Evolutionary conservation across 2,888 invertebrate species (phyloP).

Genomic region (Volucella inflata): DNA sequence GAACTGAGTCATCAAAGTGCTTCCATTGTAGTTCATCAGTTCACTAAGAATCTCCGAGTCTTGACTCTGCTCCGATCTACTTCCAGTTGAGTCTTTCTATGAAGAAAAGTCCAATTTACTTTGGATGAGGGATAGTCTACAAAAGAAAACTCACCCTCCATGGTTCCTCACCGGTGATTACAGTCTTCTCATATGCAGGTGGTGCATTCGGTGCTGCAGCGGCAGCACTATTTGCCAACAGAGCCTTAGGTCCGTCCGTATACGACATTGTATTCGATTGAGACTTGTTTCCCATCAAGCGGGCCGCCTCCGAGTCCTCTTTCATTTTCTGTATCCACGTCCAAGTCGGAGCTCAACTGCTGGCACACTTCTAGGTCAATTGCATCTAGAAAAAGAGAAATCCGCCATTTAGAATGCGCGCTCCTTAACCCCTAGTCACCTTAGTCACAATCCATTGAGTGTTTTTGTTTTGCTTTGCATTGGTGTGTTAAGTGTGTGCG

Average conservation of each 20-base stretch:
- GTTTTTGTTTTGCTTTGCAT: constrained; percentile 50
- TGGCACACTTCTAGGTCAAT: not conserved
- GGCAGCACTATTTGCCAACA: not conserved
- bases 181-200: constrained; percentile 35
- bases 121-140: no score
- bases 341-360: not conserved
- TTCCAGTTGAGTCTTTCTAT: constrained; percentile 76
- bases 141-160: no score
- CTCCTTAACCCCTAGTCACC: not conserved
- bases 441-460: constrained; percentile 20
- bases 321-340: constrained; percentile 67
- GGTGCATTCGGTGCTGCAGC: constrained; percentile 1
- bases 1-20: constrained; percentile 88
- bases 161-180: not conserved
- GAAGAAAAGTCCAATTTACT: not conserved
- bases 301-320: constrained; percentile 85
- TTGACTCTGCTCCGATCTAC: constrained; percentile 73
- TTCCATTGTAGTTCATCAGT: constrained; percentile 86
- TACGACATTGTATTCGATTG: constrained; percentile 54
- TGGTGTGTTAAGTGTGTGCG: constrained; percentile 12
- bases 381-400: constrained; percentile 38
- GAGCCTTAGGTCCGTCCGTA: constrained; percentile 50
- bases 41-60: constrained; percentile 84
- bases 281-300: constrained; percentile 59
- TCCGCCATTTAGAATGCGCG: constrained; percentile 6